phyloP scores from a whole-genome alignment of 2,888 invertebrate genomes.

The Idaea aversata region DNA sequence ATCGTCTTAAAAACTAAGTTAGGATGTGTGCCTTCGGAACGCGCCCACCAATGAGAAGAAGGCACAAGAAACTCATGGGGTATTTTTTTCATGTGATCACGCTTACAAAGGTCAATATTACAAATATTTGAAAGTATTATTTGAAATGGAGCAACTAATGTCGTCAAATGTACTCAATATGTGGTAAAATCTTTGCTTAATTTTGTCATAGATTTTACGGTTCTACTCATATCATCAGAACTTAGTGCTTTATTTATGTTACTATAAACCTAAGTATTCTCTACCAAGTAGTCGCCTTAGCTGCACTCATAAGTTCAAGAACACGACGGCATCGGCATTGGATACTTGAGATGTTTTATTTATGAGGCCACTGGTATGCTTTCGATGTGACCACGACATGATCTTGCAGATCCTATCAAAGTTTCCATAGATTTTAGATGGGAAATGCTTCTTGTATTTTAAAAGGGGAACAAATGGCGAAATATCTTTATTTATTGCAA shows the following conservation, averaged over 20 bases:
- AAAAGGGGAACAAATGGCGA: neutral
- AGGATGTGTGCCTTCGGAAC: no score
- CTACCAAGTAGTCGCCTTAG: neutral
- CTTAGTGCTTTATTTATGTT: neutral
- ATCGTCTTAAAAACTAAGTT: no score
- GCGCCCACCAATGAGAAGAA: no score
- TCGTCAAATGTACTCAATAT: no score
- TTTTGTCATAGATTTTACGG: neutral
- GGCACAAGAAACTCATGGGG: no score
- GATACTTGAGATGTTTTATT: neutral
- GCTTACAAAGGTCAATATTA: no score
- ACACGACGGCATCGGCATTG: neutral
- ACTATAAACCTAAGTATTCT: neutral
- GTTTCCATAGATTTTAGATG: neutral
- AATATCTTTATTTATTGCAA: no score
- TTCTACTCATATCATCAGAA: neutral
- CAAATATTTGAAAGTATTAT: no score
- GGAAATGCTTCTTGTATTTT: neutral
- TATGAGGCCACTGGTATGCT: neutral
- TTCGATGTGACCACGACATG: neutral
- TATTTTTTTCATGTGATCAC: no score
- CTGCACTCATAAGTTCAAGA: neutral
- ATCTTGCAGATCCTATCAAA: neutral
- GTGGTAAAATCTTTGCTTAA: neutral
- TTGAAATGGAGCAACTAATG: no score